Percentiles rank a stretch among this genome's conserved stretches.
Evolutionary conservation across 2,113 vertebrate species (phyloP).

Genomic region (Castor canadensis): DNA sequence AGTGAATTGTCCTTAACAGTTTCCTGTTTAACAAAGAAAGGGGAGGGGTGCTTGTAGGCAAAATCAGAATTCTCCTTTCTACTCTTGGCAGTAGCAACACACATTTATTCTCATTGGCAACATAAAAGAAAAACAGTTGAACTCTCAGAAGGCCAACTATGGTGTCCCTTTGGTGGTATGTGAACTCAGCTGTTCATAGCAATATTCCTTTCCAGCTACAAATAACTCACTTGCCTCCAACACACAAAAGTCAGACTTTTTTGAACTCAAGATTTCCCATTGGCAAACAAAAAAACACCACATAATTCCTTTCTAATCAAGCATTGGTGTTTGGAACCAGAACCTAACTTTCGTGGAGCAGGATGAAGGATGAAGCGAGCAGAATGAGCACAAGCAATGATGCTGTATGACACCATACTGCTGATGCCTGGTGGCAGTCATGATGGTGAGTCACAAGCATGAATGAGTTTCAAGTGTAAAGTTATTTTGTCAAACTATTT

Average conservation of each 20-base stretch:
- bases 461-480: neutral
- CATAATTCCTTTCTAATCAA: constrained; percentile 9
- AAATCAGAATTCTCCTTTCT: constrained; percentile 59
- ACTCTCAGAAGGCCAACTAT: neutral
- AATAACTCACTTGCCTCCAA: neutral
- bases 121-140: neutral
- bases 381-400: neutral
- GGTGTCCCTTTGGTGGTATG: neutral
- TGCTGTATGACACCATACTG: neutral
- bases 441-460: neutral
- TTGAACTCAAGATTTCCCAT: neutral
- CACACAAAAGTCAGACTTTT: constrained; percentile 40
- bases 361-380: neutral
- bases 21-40: constrained; percentile 86
- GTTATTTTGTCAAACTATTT: neutral
- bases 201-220: constrained; percentile 38
- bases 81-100: neutral
- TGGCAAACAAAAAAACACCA: constrained; percentile 20
- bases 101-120: neutral
- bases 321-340: neutral
- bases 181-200: neutral
- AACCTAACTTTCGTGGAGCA: neutral
- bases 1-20: constrained; percentile 98
- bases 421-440: neutral
- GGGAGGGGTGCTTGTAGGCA: constrained; percentile 38